Conservation (phyloP, 2,113 vertebrate genomes). For the Anas platyrhynchos region DNA sequence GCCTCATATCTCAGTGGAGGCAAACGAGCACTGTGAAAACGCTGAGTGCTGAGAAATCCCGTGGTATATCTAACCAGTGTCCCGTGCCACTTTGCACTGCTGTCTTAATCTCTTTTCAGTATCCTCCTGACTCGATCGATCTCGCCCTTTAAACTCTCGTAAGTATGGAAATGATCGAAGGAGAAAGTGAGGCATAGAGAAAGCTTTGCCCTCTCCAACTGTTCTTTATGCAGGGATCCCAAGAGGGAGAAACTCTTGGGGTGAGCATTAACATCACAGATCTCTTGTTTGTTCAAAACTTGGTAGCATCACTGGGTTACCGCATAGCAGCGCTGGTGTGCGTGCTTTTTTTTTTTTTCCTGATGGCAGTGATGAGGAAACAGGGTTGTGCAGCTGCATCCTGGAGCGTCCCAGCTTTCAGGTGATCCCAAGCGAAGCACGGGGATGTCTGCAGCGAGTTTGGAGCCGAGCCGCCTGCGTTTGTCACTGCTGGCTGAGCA, state of each 20-base stretch:
- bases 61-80: background rate
- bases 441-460: too few species aligned
- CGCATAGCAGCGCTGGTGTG: accelerated
- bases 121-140: background rate
- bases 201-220: background rate
- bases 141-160: background rate
- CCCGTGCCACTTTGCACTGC: accelerated
- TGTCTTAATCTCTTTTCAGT: background rate
- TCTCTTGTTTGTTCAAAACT: background rate
- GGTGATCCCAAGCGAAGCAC: too few species aligned
- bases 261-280: background rate
- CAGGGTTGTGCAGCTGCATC: too few species aligned
- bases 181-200: background rate
- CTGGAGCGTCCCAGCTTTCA: too few species aligned
- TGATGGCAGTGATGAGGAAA: too few species aligned
- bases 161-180: background rate
- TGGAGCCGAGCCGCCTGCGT: too few species aligned
- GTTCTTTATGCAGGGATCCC: background rate
- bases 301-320: background rate
- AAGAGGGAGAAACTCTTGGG: background rate
- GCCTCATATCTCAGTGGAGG: background rate
- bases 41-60: background rate
- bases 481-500: background rate
- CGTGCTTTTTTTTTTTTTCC: background rate
- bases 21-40: background rate